phyloP scores from a whole-genome alignment of 2,888 invertebrate genomes.

The Odiellus spinosus region DNA sequence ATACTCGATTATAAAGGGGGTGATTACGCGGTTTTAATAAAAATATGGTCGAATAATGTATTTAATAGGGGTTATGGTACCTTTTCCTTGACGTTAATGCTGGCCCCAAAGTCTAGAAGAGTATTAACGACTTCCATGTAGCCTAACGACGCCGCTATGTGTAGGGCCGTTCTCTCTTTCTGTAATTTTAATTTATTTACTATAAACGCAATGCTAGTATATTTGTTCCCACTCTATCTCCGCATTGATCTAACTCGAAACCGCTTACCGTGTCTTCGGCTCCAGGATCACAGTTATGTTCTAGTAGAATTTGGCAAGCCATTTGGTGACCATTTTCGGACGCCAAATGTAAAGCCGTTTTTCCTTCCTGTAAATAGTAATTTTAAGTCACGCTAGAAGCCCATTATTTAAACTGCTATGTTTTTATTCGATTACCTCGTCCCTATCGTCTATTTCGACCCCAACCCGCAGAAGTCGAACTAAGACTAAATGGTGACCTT shows the following conservation, averaged over 20 bases:
- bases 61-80: no score
- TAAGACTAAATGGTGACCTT: slow-evolving; percentile 46
- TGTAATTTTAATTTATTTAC: slow-evolving; percentile 13
- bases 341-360: slow-evolving; percentile 27
- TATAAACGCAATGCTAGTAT: no score
- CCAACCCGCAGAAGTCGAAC: slow-evolving; percentile 33
- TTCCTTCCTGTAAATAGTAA: slow-evolving; percentile 22
- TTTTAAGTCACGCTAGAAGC: neutral
- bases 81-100: slow-evolving; percentile 20
- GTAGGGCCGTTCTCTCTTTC: slow-evolving; percentile 30
- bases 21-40: no score
- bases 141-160: slow-evolving; percentile 27
- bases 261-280: slow-evolving; percentile 20
- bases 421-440: no score
- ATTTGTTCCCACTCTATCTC: no score
- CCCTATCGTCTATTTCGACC: slow-evolving; percentile 27
- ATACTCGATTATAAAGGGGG: no score
- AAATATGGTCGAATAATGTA: no score
- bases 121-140: slow-evolving; percentile 22
- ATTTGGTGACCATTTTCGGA: slow-evolving; percentile 25
- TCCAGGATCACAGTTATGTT: slow-evolving; percentile 21
- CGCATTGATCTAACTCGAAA: no score
- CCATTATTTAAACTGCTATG: neutral
- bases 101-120: slow-evolving; percentile 26
- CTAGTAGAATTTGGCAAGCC: slow-evolving; percentile 24